A percentile compares a stretch with the other conserved stretches of the same genome.
Conservation (phyloP, 2,888 invertebrate species). For the Eupithecia tripunctaria region DNA sequence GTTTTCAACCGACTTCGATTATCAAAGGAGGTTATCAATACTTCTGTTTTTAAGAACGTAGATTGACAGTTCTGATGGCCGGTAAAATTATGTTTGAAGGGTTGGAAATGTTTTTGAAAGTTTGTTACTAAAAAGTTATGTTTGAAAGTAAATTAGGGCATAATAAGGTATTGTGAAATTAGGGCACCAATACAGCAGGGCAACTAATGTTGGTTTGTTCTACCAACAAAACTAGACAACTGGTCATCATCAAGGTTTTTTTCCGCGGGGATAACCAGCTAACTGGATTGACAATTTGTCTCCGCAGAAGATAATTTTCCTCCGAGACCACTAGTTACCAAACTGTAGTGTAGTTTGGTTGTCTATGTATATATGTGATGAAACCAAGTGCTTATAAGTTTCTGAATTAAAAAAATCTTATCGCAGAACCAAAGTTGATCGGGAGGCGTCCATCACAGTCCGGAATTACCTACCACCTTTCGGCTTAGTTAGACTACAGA, state of each 20-base stretch:
- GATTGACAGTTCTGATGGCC: neutral
- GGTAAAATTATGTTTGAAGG: neutral
- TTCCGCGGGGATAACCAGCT: too few relatives aligned
- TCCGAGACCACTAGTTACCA: neutral
- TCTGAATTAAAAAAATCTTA: neutral
- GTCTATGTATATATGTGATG: too few relatives aligned
- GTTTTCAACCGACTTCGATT: neutral
- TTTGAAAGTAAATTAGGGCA: neutral
- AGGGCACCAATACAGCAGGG: neutral
- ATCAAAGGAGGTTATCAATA: too few relatives aligned
- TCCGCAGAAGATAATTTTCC: neutral
- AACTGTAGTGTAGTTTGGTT: neutral
- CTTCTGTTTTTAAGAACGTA: neutral
- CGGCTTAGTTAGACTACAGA: neutral
- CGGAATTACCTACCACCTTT: neutral
- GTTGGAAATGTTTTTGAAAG: slow-evolving; percentile 3
- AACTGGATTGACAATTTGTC: too few relatives aligned
- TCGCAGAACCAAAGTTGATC: neutral
- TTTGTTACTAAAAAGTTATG: neutral
- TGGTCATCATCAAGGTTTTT: too few relatives aligned
- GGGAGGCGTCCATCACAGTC: neutral
- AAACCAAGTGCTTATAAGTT: neutral
- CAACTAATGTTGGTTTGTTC: neutral
- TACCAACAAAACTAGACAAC: neutral
- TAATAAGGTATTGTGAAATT: neutral